Conservation (phyloP, 2,113 vertebrate species). For the Abramis brama region DNA sequence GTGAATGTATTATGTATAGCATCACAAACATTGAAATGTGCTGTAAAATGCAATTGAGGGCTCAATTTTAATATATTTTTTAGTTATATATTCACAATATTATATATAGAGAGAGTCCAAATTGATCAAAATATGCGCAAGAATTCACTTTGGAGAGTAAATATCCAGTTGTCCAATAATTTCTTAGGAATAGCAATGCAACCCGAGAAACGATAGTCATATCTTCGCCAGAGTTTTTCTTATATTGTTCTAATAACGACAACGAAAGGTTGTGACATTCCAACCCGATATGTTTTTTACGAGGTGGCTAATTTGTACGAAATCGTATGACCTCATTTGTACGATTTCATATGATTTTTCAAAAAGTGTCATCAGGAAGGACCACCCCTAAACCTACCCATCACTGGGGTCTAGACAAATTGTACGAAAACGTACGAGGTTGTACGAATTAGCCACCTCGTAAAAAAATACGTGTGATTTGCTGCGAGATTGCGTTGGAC, state of each 20-base stretch:
- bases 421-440: no score
- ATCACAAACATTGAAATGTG: background rate
- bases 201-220: background rate
- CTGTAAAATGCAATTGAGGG: background rate
- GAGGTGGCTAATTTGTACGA: no score
- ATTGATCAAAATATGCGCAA: background rate
- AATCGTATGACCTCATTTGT: no score
- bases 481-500: background rate
- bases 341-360: no score
- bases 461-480: no score
- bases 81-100: background rate
- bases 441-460: no score
- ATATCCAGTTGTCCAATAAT: background rate
- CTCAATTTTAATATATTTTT: background rate
- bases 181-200: background rate
- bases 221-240: background rate
- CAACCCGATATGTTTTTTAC: no score
- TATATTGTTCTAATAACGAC: background rate
- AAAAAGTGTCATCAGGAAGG: no score
- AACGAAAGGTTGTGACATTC: background rate
- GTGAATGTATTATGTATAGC: background rate
- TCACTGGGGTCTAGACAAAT: no score
- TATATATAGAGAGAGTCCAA: background rate
- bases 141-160: background rate
- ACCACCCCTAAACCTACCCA: no score